Base-by-base conservation (phyloP, 1,140 invertebrate species). In the Uloborus diversus region DNA sequence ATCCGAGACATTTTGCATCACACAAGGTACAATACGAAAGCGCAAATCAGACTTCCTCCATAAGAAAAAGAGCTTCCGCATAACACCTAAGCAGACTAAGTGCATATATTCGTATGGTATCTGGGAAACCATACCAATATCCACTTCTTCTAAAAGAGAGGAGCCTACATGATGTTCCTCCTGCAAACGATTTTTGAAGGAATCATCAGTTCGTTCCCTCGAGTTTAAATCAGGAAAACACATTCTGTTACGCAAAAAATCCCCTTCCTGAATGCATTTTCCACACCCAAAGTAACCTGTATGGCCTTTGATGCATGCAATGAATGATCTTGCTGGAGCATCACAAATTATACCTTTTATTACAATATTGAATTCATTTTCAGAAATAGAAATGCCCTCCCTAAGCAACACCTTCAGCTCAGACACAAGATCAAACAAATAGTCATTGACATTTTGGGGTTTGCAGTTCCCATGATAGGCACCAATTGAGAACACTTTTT, bases 81-180 rank as follows among this genome's bases (percentile, higher is more conserved):
- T 30, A 5, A 62, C 59, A 30, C 59, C 59, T 7, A 62, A 20
- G 28, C 59, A 62, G 9, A 62, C 59, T 9, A 62, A 7, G 59
- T 62, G 59, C 4, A 62, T 62, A 20, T 62, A 62, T 11, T 62
- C 59, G 23, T 9, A 62, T 11, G 59, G 59, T 30, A 62, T 20
- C 30, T 62, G 59, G 5, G 59, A 57, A 57, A 64, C 30, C 61
- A 64, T 64, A 13, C 32, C 61, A 25, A 64, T 11, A 64, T 64
- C 28, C 4, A 64, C 9, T 14, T 25, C 25, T 32, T 28, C 61
- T 4, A 64, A 23, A 11, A 64, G 25, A 13, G 61, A 30, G 11
- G 9, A 27, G 5, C 61, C 61, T 28, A 32, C 5, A 32, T 64
- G 61, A 23, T 64, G 61, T 17, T 64, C 61, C 23, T 64, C 61